Evolutionary conservation across 2,797 vertebrate genomes (phyloP).

Genomic region (Rhyacichthys aspro): DNA sequence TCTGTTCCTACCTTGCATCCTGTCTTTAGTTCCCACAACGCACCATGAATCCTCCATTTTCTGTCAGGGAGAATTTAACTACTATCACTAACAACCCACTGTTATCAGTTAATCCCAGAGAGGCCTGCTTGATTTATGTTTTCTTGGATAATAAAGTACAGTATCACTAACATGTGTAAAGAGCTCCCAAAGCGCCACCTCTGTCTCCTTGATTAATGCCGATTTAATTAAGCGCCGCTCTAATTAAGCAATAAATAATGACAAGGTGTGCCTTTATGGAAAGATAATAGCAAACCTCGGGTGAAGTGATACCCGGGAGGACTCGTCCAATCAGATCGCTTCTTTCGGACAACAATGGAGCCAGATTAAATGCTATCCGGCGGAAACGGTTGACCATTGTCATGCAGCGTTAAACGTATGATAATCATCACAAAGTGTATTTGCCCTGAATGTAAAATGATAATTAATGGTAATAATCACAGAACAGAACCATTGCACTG

Average conservation of each 20-base stretch:
- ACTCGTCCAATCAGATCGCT: conserved; percentile 61
- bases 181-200: conserved; percentile 73
- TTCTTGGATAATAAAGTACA: conserved; percentile 79
- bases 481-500: not conserved
- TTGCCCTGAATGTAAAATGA: conserved; percentile 36
- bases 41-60: not conserved
- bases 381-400: conserved; percentile 59
- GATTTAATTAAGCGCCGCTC: conserved; percentile 79
- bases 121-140: conserved; percentile 72
- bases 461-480: conserved; percentile 50
- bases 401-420: conserved; percentile 36
- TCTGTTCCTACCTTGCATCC: too few relatives aligned
- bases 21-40: too few relatives aligned
- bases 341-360: conserved; percentile 59
- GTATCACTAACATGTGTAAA: conserved; percentile 82
- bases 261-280: conserved; percentile 80
- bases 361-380: conserved; percentile 50
- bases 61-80: not conserved
- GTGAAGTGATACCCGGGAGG: conserved; percentile 60
- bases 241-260: conserved; percentile 86
- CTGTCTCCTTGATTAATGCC: conserved; percentile 83
- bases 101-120: conserved; percentile 73
- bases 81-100: conserved; percentile 35
- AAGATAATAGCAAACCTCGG: conserved; percentile 75
- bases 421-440: conserved; percentile 45